These are phyloP conservation scores for Arvicanthis niloticus DNA, from an alignment of 2,113 vertebrate species.

Conservation along the genomic window DNA sequence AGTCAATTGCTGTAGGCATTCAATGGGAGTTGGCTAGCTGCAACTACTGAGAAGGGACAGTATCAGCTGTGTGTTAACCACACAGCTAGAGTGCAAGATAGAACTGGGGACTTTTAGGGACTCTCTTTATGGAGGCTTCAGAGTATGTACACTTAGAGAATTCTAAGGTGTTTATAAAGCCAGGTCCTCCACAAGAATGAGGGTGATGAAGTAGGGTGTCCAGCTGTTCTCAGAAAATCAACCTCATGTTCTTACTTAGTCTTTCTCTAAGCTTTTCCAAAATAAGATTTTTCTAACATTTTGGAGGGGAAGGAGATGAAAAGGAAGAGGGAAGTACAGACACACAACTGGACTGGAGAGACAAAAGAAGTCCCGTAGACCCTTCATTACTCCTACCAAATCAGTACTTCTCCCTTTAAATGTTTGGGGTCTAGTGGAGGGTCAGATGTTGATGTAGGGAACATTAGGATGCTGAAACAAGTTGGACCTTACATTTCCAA, in stretches of 20 bases:
- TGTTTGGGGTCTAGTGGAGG: background rate
- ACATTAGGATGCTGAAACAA: background rate
- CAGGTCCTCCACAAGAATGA: background rate
- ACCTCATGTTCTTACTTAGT: background rate
- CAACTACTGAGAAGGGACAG: background rate
- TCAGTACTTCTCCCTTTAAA: background rate
- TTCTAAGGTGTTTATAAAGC: background rate
- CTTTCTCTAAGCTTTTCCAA: background rate
- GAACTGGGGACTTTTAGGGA: background rate
- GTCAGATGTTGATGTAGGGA: background rate
- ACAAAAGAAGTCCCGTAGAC: fast-evolving
- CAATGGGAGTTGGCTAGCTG: background rate
- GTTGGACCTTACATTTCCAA: background rate
- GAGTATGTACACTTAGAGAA: background rate
- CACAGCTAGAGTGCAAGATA: background rate
- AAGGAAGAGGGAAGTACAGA: background rate
- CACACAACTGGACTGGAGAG: background rate
- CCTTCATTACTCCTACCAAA: background rate
- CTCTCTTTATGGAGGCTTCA: background rate
- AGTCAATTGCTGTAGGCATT: background rate
- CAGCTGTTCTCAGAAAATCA: background rate
- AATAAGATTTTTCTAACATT: background rate
- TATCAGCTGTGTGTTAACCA: background rate
- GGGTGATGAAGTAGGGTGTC: background rate
- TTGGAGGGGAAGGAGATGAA: background rate